phyloP scores from a whole-genome alignment of 2,797 vertebrate genomes.

The Pseudochaenichthys georgianus region DNA sequence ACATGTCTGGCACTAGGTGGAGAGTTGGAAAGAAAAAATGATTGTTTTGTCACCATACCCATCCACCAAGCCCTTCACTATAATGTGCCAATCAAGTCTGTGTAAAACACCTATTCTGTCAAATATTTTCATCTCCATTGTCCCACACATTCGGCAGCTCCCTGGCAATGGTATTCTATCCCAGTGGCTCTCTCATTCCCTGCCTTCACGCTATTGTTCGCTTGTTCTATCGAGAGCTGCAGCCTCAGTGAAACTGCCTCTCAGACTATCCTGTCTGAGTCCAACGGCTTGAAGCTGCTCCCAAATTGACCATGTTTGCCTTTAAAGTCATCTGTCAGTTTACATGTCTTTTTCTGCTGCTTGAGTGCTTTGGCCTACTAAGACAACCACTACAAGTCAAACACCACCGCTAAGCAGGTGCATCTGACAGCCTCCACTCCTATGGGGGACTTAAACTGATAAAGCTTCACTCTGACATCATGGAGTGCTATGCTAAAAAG shows the following conservation, averaged over 20 bases:
- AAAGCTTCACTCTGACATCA: conserved; percentile 24
- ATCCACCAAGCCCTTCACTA: conserved; percentile 29
- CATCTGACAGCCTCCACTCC: conserved; percentile 17
- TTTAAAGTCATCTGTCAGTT: conserved; percentile 58
- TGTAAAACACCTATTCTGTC: conserved; percentile 11
- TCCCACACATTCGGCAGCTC: conserved; percentile 30
- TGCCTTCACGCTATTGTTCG: conserved; percentile 22
- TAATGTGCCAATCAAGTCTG: conserved; percentile 1
- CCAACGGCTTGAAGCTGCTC: conserved; percentile 25
- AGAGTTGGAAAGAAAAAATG: conserved; percentile 52
- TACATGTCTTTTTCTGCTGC: conserved; percentile 58
- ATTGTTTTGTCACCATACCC: neutral
- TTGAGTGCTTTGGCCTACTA: conserved; percentile 48
- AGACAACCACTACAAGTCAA: conserved; percentile 28
- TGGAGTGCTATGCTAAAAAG: conserved; percentile 6
- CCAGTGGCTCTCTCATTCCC: conserved; percentile 24
- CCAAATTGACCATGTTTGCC: conserved; percentile 25
- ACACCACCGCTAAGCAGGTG: conserved; percentile 15
- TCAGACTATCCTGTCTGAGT: conserved; percentile 21
- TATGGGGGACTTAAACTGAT: conserved; percentile 10
- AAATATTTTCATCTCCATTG: conserved; percentile 11
- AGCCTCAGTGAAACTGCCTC: conserved; percentile 27
- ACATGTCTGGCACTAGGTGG: conserved; percentile 44
- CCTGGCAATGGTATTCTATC: conserved; percentile 30
- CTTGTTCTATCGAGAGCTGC: conserved; percentile 14